phyloP scores from a whole-genome alignment of 2,113 vertebrate species.

The Crotophaga sulcirostris region DNA sequence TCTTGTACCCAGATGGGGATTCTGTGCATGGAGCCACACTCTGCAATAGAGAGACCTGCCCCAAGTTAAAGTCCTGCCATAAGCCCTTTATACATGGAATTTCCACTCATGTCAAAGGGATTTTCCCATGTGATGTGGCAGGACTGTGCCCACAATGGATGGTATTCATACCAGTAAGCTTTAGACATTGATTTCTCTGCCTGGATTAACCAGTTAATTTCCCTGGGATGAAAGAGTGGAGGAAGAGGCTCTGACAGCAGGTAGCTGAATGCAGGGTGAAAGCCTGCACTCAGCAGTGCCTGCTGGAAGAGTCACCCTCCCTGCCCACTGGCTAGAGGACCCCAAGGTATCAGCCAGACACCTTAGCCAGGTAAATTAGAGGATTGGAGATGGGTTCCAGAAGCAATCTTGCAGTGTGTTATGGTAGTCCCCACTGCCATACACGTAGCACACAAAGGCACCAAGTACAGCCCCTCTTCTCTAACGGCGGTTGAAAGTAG shows the following conservation, averaged over 20 bases:
- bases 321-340: not conserved
- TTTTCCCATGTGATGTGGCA: conserved; percentile 15
- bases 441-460: rapidly evolving
- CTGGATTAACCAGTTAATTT: not conserved
- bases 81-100: not conserved
- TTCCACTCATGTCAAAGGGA: conserved; percentile 11
- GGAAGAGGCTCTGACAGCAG: not conserved
- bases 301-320: not conserved
- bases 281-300: not conserved
- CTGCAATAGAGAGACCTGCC: rapidly evolving
- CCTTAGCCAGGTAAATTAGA: not conserved
- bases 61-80: not conserved
- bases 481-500: not conserved
- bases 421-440: not conserved
- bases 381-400: not conserved
- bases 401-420: not conserved
- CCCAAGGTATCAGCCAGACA: not conserved
- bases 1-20: not conserved
- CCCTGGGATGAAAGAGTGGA: not conserved
- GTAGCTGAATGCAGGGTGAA: not conserved
- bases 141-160: not conserved
- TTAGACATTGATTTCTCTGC: not conserved
- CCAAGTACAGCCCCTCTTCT: not conserved
- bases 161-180: not conserved
- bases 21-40: not conserved